Evolutionary conservation across 2,113 vertebrate genomes (phyloP), one percentile per base, ranked within the genome.

Genomic region (Cryptotis parvus): DNA sequence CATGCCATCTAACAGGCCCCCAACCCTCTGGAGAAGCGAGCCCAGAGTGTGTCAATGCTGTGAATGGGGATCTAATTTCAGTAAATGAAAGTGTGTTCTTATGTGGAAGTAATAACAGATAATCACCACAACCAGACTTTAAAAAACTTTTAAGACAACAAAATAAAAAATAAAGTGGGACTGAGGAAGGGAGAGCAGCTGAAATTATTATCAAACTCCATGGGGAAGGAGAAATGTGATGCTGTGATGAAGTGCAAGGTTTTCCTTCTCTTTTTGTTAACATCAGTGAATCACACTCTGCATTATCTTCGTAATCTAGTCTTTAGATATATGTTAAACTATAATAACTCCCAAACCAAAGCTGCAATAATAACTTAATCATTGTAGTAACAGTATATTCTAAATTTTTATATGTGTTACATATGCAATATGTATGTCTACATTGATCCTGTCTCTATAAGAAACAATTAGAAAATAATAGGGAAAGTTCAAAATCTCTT

Each of bases 41-140:
- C 24, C 39, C 20, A 55, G 78, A 83, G 20, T 73, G 65, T 88
- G 90, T 86, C 69, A 84, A 41, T 1, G 18, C 20, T 43, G 29
- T 18, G 92, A 90, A 94, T 81, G 29, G 43, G 68, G 84, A 90
- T 92, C 84, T 92, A 77, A 95, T 95, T 93, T 84, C 83, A 89
- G 81, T 52, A 90, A 91, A 90, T 73, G 86, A 75, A 94, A 92
- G 76, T 72, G 66, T 85, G 87, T n/a, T 95, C 82, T 91, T 85
- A 82, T 87, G 89, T 91, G 70, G 73, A 91, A 91, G 70, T 91
- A 49, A 83, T 91, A 88, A 87, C 86, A 73, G 75, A 85, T 90
- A 85, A 85, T 92, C 41, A 41, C 70, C 65, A 91, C 49, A 80
- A 49, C 4, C 49, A 88, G 74, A 39, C 43, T 78, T 89, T n/a